These are phyloP conservation scores for Meta bourneti DNA, from an alignment of 2,888 invertebrate genomes.

Conservation along the genomic window DNA sequence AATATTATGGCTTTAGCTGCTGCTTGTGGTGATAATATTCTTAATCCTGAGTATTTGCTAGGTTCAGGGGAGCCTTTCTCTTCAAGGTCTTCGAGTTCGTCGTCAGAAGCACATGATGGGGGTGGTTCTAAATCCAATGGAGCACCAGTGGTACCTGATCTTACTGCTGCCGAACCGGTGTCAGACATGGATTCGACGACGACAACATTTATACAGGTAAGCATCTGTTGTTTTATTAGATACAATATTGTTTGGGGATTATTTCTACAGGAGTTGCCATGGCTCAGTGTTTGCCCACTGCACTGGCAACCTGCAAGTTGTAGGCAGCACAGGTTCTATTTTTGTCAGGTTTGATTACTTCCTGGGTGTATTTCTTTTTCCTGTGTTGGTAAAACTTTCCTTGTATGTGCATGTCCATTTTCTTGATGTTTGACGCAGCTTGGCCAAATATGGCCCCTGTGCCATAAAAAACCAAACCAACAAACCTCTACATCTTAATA, in stretches of 20 bases:
- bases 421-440: no score
- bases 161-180: constrained; percentile 80
- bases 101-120: constrained; percentile 79
- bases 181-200: constrained; percentile 81
- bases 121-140: constrained; percentile 81
- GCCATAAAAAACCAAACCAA: no score
- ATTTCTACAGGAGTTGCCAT: no score
- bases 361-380: no score
- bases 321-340: no score
- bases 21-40: constrained; percentile 89
- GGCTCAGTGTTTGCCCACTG: no score
- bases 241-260: not conserved
- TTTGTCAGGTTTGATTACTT: no score
- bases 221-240: not conserved
- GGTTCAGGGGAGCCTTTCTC: constrained; percentile 81
- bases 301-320: no score
- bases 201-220: constrained; percentile 77
- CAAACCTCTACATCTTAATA: no score
- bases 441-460: no score
- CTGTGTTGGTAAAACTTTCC: no score
- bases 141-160: constrained; percentile 79
- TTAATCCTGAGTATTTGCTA: constrained; percentile 89
- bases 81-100: constrained; percentile 76
- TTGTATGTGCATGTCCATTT: no score
- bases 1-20: constrained; percentile 88